These are phyloP conservation scores for Seriola quinqueradiata DNA, from an alignment of 2,113 vertebrate species.

Conservation along the genomic window DNA sequence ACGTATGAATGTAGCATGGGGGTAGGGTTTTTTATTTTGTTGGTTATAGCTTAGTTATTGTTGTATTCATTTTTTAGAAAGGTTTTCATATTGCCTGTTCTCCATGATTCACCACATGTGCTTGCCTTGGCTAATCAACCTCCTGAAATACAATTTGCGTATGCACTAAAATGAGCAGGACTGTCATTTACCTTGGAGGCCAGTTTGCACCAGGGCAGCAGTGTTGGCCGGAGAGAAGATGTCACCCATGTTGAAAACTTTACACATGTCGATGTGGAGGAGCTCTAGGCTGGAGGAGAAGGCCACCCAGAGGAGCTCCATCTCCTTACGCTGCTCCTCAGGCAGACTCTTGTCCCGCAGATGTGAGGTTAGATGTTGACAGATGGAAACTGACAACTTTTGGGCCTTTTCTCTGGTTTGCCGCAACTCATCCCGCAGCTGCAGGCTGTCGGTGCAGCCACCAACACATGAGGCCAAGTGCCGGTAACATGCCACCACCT, in stretches of 20 bases:
- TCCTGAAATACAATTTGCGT: neutral
- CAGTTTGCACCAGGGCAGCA: conserved; percentile 81
- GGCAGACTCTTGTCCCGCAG: conserved; percentile 84
- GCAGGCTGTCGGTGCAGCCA: conserved; percentile 80
- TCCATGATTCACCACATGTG: too few relatives aligned
- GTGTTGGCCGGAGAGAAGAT: conserved; percentile 75
- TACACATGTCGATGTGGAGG: conserved; percentile 87
- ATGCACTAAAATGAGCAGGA: neutral
- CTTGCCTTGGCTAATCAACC: neutral
- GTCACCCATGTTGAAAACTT: conserved; percentile 81
- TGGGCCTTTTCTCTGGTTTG: conserved; percentile 83
- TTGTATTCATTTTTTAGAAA: too few relatives aligned
- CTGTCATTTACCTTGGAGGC: conserved; percentile 80
- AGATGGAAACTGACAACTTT: conserved; percentile 70
- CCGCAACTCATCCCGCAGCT: conserved; percentile 83
- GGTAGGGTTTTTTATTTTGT: too few relatives aligned
- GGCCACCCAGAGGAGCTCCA: conserved; percentile 87
- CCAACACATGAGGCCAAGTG: conserved; percentile 86
- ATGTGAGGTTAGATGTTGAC: conserved; percentile 78
- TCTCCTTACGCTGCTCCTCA: conserved; percentile 77
- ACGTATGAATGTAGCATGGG: too few relatives aligned
- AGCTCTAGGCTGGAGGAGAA: conserved; percentile 88
- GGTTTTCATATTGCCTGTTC: too few relatives aligned
- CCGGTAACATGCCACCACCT: conserved; percentile 88
- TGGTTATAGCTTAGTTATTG: too few relatives aligned